These are phyloP conservation scores for Pycnonotus jocosus DNA, from an alignment of 2,113 vertebrate species.

Conservation along the genomic window DNA sequence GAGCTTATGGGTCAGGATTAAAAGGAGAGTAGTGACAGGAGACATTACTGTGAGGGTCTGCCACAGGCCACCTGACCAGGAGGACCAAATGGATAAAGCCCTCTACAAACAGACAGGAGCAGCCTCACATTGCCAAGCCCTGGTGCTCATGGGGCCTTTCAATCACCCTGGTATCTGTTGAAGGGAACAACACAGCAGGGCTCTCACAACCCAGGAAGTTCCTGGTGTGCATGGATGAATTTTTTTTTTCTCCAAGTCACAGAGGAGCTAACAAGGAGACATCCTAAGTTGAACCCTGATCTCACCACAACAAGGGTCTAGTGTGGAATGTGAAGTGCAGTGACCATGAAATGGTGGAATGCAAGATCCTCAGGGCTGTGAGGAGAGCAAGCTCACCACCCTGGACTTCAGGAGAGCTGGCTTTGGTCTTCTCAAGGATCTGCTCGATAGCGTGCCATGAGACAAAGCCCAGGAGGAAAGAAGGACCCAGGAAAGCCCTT, in stretches of 20 bases:
- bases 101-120: neutral
- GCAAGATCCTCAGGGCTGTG: neutral
- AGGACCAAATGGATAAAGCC: neutral
- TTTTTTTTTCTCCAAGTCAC: neutral
- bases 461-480: neutral
- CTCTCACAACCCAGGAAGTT: neutral
- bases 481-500: neutral
- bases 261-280: neutral
- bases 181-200: neutral
- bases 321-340: neutral
- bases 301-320: neutral
- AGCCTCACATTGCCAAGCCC: neutral
- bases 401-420: neutral
- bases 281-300: neutral
- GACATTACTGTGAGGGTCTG: neutral
- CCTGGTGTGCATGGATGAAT: neutral
- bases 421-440: neutral
- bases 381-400: neutral
- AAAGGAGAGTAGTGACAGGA: neutral
- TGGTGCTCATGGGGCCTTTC: neutral
- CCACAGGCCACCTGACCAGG: neutral
- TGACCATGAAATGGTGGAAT: neutral
- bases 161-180: neutral
- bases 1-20: neutral
- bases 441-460: accelerated